phyloP scores from a whole-genome alignment of 2,113 vertebrate genomes.

The Malurus elegans region DNA sequence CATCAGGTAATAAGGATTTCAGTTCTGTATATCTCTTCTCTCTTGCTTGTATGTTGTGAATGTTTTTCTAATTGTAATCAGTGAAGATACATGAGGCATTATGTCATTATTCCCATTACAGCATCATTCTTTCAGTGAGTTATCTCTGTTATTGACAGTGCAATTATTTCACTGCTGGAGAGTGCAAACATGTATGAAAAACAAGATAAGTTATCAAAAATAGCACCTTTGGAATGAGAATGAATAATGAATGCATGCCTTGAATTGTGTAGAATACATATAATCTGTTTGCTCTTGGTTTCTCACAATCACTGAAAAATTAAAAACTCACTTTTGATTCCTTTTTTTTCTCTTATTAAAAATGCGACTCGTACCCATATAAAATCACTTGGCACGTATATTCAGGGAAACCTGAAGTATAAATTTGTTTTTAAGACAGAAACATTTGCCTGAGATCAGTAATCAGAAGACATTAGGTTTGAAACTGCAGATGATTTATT shows the following conservation, averaged over 20 bases:
- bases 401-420: background rate
- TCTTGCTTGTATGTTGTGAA: background rate
- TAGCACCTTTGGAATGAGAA: background rate
- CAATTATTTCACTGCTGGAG: background rate
- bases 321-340: background rate
- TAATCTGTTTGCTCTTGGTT: background rate
- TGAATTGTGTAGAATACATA: background rate
- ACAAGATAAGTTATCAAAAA: slow-evolving; percentile 5
- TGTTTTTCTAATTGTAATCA: background rate
- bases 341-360: background rate
- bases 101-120: background rate
- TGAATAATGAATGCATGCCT: background rate
- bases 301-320: background rate
- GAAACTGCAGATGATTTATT: background rate
- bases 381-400: background rate
- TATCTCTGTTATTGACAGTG: background rate
- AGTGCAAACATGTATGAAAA: background rate
- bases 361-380: background rate
- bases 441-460: background rate
- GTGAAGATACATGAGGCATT: background rate
- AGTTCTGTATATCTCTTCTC: background rate
- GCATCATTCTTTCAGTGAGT: background rate
- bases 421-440: background rate
- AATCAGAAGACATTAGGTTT: background rate
- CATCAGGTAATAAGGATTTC: background rate